These are phyloP conservation scores for Crypturellus undulatus DNA, from an alignment of 2,113 vertebrate genomes.

Conservation along the genomic window DNA sequence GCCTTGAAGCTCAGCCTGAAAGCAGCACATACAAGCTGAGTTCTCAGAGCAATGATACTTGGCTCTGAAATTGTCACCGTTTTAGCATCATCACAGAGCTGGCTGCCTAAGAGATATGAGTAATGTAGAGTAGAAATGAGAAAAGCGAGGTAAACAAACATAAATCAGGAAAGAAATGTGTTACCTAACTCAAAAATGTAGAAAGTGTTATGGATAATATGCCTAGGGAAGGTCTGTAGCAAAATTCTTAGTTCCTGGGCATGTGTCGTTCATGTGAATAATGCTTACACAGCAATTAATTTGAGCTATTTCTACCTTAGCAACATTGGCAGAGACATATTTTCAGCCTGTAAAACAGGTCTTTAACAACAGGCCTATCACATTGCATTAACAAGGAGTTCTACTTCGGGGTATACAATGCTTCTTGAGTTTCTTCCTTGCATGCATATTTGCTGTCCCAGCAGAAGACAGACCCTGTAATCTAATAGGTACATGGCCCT, in stretches of 20 bases:
- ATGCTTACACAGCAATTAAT: conserved; percentile 58
- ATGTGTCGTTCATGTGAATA: conserved; percentile 22
- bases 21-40: background rate
- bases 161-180: conserved; percentile 28
- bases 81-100: background rate
- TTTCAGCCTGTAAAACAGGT: background rate
- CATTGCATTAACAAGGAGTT: background rate
- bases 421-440: conserved; percentile 4
- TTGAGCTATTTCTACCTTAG: conserved; percentile 17
- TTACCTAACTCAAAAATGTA: background rate
- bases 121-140: conserved; percentile 12
- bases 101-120: background rate
- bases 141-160: conserved; percentile 31
- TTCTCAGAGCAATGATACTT: background rate
- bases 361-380: background rate
- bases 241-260: conserved; percentile 15
- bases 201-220: background rate
- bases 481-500: background rate
- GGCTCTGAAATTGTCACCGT: background rate
- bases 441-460: background rate
- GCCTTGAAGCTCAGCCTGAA: background rate
- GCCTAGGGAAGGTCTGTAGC: background rate
- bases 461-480: background rate
- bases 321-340: background rate
- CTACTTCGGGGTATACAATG: fast-evolving